A percentile compares a stretch with the other conserved stretches of the same genome.
Evolutionary conservation across 1,140 invertebrate genomes (phyloP).

Genomic region (Hormaphis cornu): DNA sequence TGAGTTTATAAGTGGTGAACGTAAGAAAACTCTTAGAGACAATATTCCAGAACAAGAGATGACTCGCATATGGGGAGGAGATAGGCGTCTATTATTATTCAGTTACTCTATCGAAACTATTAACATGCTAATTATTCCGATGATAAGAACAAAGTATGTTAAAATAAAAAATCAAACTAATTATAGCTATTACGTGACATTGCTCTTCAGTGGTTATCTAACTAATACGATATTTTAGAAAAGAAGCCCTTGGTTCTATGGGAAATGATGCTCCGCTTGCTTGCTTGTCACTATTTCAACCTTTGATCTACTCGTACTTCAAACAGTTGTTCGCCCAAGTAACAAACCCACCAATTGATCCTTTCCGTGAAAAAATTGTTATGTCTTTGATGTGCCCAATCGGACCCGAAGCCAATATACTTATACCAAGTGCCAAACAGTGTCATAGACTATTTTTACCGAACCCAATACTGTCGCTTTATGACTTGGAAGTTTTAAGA

Average conservation of each 20-base stretch:
- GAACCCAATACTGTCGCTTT: slow-evolving; percentile 87
- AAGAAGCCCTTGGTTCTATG: slow-evolving; percentile 98
- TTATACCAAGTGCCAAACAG: slow-evolving; percentile 80
- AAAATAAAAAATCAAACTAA: slow-evolving; percentile 8
- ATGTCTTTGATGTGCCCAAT: slow-evolving; percentile 92
- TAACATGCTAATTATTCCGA: slow-evolving; percentile 85
- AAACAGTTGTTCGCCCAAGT: slow-evolving; percentile 98
- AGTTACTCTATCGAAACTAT: slow-evolving; percentile 94
- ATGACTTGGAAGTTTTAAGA: slow-evolving; percentile 81
- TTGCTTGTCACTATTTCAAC: slow-evolving; percentile 89
- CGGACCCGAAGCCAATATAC: slow-evolving; percentile 87
- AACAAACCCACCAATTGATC: slow-evolving; percentile 99
- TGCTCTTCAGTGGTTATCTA: neutral
- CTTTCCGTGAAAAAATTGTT: slow-evolving; percentile 96
- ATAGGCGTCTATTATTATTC: slow-evolving; percentile 80
- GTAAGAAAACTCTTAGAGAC: slow-evolving; percentile 33
- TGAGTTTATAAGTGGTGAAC: slow-evolving; percentile 36
- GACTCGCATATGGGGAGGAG: slow-evolving; percentile 53
- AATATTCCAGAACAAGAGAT: slow-evolving; percentile 38
- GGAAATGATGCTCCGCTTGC: slow-evolving; percentile 96
- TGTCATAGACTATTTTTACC: slow-evolving; percentile 86
- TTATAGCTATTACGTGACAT: neutral
- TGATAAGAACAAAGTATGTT: slow-evolving; percentile 89
- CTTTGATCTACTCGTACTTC: slow-evolving; percentile 93
- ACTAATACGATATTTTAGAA: slow-evolving; percentile 51